Evolutionary conservation across 2,113 vertebrate species (phyloP).

Genomic region (Cathartes aura): DNA sequence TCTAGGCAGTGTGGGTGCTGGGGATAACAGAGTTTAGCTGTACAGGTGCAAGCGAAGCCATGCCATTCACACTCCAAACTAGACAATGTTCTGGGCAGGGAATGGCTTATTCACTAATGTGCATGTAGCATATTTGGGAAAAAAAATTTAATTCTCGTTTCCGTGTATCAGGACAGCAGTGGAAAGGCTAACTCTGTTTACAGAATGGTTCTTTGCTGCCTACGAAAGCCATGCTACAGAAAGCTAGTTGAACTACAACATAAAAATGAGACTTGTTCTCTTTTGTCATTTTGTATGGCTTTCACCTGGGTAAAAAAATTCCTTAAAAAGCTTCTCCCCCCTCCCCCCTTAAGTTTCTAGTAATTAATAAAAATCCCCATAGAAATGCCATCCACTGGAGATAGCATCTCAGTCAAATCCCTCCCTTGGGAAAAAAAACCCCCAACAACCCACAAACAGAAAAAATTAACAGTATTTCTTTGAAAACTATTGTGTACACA

Average conservation of each 20-base stretch:
- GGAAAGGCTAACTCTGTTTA: not conserved
- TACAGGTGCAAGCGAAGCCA: not conserved
- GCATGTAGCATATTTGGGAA: not conserved
- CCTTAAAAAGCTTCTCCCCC: not conserved
- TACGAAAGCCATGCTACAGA: not conserved
- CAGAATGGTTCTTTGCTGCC: not conserved
- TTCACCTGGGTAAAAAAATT: not conserved
- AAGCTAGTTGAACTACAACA: not conserved
- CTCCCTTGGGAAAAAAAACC: rapidly evolving
- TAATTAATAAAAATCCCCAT: not conserved
- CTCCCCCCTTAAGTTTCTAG: not conserved
- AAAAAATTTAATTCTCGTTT: not conserved
- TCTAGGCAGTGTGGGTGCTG: not conserved
- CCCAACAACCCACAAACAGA: not conserved
- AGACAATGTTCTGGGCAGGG: not conserved
- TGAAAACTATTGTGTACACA: not conserved
- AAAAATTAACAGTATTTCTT: not conserved
- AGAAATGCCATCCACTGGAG: not conserved
- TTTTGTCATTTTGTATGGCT: not conserved
- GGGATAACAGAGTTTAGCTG: not conserved
- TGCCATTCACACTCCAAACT: not conserved
- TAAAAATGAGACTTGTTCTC: not conserved
- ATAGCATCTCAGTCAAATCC: not conserved
- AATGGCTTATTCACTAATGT: not conserved
- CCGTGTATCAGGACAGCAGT: not conserved